Evolutionary conservation across 2,113 vertebrate species (phyloP), one percentile per base, ranked within the genome.

Genomic region (Coptodon bakossiorum): DNA sequence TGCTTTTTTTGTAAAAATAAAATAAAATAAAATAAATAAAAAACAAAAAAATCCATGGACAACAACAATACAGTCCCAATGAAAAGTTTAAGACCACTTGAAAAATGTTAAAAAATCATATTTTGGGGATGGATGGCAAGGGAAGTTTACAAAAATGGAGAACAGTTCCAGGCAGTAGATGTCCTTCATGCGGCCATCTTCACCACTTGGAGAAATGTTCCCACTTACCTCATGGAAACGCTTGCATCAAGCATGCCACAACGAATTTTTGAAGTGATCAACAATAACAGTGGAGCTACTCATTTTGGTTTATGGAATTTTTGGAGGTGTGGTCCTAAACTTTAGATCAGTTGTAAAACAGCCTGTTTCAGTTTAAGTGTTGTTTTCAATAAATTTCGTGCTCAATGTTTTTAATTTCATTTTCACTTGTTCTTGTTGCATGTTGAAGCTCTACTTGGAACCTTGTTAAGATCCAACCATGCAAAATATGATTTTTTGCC

Each of bases 291-390:
- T 57, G 56, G 13, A 29, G 56, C 13, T 29, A 2, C 56, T 59
- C 2, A 29, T 57, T 16, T 3, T 2, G 3, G 13, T 29, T 57
- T 57, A 2, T 13, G 53, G 11, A 5, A 0, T 0, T 7, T 57
- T 57, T 57, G 24, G 24, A 29, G 13, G 56, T 29, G 56, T 16
- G 4, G 7, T 29, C 24, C 4, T 29, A 9, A 57, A 57, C 24
- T 9, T 57, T 57, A 29, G 24, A 0, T 57, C 56, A 57, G 24
- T 13, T 57, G 3, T 57, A 57, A 57, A 57, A 57, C 12, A 27
- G 54, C 56, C 1, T 57, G 56, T 5, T 57, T 57, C 7, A 57
- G 54, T 29, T 57, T 57, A 57, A 57, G 24, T 57, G 56, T 29
- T 16, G 24, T 29, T 57, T 16, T 57, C 13, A 2, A 57, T 57